Base-by-base conservation (phyloP, 2,888 invertebrate genomes). In the Exocentrus adspersus region DNA sequence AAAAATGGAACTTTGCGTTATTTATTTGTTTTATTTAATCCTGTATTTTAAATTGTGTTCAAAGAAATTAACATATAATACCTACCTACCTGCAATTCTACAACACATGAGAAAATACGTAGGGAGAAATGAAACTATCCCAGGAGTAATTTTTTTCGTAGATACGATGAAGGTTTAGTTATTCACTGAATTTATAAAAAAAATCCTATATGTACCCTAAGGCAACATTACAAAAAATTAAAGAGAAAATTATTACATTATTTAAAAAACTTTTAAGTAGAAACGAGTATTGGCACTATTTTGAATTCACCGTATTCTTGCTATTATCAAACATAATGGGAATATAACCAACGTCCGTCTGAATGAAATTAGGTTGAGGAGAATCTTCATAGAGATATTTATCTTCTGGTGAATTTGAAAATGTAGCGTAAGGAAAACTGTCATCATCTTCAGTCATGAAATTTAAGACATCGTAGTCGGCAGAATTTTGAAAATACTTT, bases 341-440 rank as follows among this genome's bases (percentile, higher is more conserved):
- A 6, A 76, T 72, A 48, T 70, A 75, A 7, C 75, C 76, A 16
- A 72, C 68, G 56, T 75, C 75, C n/a, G 73, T 75, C 50, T 71
- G 68, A 41, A 73, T 62, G 54, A 73, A 74, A 64, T 61, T 71
- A 1, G 73, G 73, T 60, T 72, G 72, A 4, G 71, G 68, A 4
- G 58, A 59, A 42, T 69, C 69, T n/a, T 60, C 66, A 5, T 56
- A 50, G 14, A 52, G 21, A 12, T 42, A 54, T 30, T 58, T 62
- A 28, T 43, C 43, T 7, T 65, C 61, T 9, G 50, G 42, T 20
- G 46, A 43, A 28, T 28, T 58, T n/a, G 59, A 53, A 17, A 73
- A 71, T 9, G 75, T 75, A 10, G 75, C 78, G 53, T 76, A 78
- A 6, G 77, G 77, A 60, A 78, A 78, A 62, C 68, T 72, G 3